A percentile compares a stretch with the other conserved stretches of the same genome.
Evolutionary conservation across 1,140 invertebrate species (phyloP).

Genomic region (Ruditapes philippinarum): DNA sequence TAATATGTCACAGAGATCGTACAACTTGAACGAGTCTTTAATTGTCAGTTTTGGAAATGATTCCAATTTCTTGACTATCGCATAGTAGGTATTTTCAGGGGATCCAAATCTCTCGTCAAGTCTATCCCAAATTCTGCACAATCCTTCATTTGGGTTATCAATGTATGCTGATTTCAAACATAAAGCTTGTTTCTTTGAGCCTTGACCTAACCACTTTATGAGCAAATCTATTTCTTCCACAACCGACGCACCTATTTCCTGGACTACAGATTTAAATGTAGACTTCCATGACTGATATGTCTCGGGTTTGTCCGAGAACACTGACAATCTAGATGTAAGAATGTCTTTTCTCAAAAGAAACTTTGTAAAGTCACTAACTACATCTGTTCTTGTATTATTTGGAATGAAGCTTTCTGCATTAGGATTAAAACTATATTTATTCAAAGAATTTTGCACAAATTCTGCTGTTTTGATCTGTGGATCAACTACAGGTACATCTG

Average conservation of each 20-base stretch:
- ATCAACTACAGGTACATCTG: not conserved
- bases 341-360: not conserved
- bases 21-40: not conserved
- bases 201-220: conserved; percentile 26
- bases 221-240: conserved; percentile 4
- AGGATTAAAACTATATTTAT: not conserved
- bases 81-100: not conserved
- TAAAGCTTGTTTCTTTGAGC: not conserved
- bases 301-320: not conserved
- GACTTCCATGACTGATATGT: not conserved
- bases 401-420: not conserved
- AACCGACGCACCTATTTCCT: not conserved
- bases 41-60: not conserved
- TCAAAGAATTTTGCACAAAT: not conserved
- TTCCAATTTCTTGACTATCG: not conserved
- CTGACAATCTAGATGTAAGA: not conserved
- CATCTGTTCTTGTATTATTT: not conserved
- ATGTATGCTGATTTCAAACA: not conserved
- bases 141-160: not conserved
- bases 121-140: not conserved
- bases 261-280: not conserved
- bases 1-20: not conserved
- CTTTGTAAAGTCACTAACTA: not conserved
- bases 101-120: conserved; percentile 3
- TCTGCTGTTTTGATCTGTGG: not conserved